Base-by-base conservation (phyloP, 2,888 invertebrate genomes). In the Tethea ocularis region DNA sequence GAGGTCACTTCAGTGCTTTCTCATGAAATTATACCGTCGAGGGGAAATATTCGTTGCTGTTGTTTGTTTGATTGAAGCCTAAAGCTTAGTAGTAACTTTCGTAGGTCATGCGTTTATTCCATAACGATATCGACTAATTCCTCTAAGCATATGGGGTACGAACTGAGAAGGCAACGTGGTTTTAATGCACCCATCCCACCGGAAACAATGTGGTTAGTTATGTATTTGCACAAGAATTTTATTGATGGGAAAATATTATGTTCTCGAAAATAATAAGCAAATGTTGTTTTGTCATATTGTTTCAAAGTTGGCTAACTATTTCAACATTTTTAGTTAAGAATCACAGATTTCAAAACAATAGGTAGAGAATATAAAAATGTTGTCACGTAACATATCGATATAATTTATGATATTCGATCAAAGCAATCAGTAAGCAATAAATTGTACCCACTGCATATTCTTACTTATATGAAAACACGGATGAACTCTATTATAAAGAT, bases 1-100 rank as follows among this genome's bases (percentile, higher is more conserved):
- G 61, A 70, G 71, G 71, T 67, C 68, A 61, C 61, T 63, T 59
- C 62, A 69, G 62, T 66, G 61, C 61, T 64, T 62, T 57, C 53
- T 52, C 24, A 59, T 62, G 51, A 65, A 74, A 64, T 63, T 60
- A 66, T 65, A 59, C 52, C 58, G 55, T 56, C 54, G 22, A 36
- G 22, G n/a, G 22, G 41, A 53, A 66, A 66, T 63, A 64, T 61
- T 57, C 20, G 33, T 46, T 20, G 46, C 46, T 10, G 46, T 46
- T 46, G 46, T 46, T 46, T 26, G 46, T n/a, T n/a, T 41, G 41
- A 41, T 41, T 41, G 46, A 20, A 46, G 46, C 46, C 33, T 20
- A 20, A 13, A 6, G 22, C 13, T 17, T 33, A 33, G 11, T n/a
- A 17, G 33, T 11, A 4, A 33, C 33, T 20, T 54, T 54, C 22